Percentiles rank a stretch among this genome's conserved stretches.
Conservation (phyloP, 2,888 invertebrate genomes). For the Platycheirus albimanus region DNA sequence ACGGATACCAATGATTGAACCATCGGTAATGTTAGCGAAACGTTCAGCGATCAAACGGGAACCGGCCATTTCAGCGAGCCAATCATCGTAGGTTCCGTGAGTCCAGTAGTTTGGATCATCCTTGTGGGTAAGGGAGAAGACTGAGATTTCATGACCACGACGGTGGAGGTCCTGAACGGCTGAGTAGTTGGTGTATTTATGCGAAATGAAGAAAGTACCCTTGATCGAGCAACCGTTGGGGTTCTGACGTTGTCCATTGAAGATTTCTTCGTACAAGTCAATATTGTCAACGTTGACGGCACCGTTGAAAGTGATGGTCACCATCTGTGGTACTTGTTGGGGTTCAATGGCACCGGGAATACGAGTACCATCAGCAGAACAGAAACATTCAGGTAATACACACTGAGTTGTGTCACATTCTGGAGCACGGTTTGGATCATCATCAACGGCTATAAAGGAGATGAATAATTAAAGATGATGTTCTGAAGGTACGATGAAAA, state of each 20-base stretch:
- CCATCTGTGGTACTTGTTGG: slow-evolving; percentile 95
- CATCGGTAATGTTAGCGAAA: slow-evolving; percentile 96
- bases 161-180: slow-evolving; percentile 94
- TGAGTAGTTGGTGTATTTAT: slow-evolving; percentile 96
- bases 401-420: slow-evolving; percentile 96
- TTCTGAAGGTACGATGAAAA: neutral
- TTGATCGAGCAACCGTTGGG: slow-evolving; percentile 95
- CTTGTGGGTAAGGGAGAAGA: slow-evolving; percentile 96
- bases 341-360: slow-evolving; percentile 93
- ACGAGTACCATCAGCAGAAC: slow-evolving; percentile 94
- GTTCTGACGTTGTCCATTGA: slow-evolving; percentile 92
- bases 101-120: slow-evolving; percentile 96
- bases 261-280: slow-evolving; percentile 94
- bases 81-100: slow-evolving; percentile 93
- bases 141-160: slow-evolving; percentile 94
- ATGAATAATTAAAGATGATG: neutral
- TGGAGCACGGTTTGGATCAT: slow-evolving; percentile 95
- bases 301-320: slow-evolving; percentile 95
- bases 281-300: slow-evolving; percentile 96
- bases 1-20: slow-evolving; percentile 93
- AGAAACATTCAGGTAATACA: slow-evolving; percentile 95
- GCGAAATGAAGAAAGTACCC: slow-evolving; percentile 95
- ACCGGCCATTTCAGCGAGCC: slow-evolving; percentile 97
- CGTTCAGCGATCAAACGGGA: slow-evolving; percentile 92
- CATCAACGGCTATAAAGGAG: slow-evolving; percentile 89